Base-by-base conservation (phyloP, 1,140 invertebrate genomes). In the Lordiphosa clarofinis region DNA sequence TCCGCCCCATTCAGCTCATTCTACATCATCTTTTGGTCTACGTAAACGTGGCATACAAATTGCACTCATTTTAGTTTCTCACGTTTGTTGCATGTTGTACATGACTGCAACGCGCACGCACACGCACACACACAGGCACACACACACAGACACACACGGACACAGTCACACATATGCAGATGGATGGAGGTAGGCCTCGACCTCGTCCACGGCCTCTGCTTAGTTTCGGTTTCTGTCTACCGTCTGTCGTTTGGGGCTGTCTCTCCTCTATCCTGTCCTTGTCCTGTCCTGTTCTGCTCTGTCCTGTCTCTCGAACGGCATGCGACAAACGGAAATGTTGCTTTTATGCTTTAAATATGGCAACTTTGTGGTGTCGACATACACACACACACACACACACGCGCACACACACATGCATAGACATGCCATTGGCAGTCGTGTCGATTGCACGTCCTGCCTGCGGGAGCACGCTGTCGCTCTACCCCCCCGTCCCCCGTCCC, bases 341-440 rank as follows among this genome's bases (percentile, higher is more conserved):
- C 78, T 84, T 84, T 84, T 84, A 84, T 84, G 78, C 78, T 84
- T 84, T 84, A 84, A 84, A 84, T 84, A 84, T 84, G 78, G 78
- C 78, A 84, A 84, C 78, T 84, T 84, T 84, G 78, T 84, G 78
- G 78, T 84, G 73, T 59, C 68, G 59, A 64, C 56, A 62, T 37
- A 58, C 44, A 52, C 44, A 50, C 31, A 54, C 50, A 52, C 43
- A 53, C 15, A 15, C 15, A 15, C 15, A 15, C n/a, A n/a, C n/a
- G n/a, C 15, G 15, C 15, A 15, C 15, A 15, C 15, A 15, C 15
- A 15, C 15, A 15, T 24, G 35, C 11, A 54, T 11, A 54, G 0
- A 38, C 10, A 33, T 47, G 8, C 12, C 54, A 68, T 50, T 50
- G 69, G 13, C 63, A 56, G 63, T 42, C 71, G 76, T 79, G 75